Evolutionary conservation across 1,140 invertebrate genomes (phyloP).

Genomic region (Drosophila oshimai): DNA sequence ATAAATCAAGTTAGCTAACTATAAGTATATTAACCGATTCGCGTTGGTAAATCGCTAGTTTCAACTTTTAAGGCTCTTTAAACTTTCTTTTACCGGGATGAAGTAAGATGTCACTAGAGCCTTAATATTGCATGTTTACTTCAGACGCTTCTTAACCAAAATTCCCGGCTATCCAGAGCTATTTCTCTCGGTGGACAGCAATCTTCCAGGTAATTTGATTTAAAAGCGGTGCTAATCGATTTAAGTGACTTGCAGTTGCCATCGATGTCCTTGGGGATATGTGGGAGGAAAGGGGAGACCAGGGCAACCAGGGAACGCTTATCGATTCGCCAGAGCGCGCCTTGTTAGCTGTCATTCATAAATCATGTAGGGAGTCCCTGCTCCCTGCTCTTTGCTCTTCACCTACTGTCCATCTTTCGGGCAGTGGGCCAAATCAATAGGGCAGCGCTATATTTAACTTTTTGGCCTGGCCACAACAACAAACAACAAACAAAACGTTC

Average conservation of each 20-base stretch:
- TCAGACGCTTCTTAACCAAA: no score
- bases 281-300: neutral
- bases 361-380: conserved; percentile 41
- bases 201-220: conserved; percentile 23
- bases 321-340: conserved; percentile 44
- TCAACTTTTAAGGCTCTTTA: no score
- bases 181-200: neutral
- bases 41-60: no score
- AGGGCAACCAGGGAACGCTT: neutral
- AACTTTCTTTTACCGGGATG: no score
- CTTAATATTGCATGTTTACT: no score
- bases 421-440: conserved; percentile 54
- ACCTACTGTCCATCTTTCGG: conserved; percentile 7
- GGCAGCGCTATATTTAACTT: conserved; percentile 43
- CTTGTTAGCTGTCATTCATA: conserved; percentile 64
- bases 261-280: conserved; percentile 19
- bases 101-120: no score
- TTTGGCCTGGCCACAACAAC: conserved; percentile 10
- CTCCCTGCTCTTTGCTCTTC: neutral
- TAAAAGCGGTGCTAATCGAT: conserved; percentile 47
- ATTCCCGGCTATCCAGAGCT: no score
- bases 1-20: no score
- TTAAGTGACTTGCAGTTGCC: conserved; percentile 42
- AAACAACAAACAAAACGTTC: conserved; percentile 23
- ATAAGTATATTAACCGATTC: no score